Base-by-base conservation (phyloP, 1,140 invertebrate species). In the Drosophila ananassae region DNA sequence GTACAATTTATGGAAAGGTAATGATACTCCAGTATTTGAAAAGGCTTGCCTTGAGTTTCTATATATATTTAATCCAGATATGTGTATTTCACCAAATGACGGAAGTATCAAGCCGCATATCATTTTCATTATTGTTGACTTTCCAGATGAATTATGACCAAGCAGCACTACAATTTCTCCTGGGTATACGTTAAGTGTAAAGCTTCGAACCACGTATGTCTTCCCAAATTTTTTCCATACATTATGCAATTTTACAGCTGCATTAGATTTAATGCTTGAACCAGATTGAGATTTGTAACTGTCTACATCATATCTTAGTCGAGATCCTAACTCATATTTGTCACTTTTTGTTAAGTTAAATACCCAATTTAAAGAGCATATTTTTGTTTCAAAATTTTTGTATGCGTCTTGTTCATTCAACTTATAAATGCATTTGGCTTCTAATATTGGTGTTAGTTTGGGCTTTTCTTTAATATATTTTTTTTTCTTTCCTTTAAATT, bases 81-180 rank as follows among this genome's bases (percentile, higher is more conserved):
- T 17, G 1, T 6, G 17, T 13, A 85, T 57, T 0, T 41, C 13
- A 10, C 82, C 82, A 3, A 7, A 5, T 2, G 48, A 50, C 0
- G 82, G 61, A 8, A 4, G 0, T 8, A 5, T 13, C 0, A 13
- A 0, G 1, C 82, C 82, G 13, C 51, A 55, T 0, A 58, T 2
- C 73, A 85, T 77, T 10, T 62, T 55, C 2, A 85, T 24, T 0
- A 85, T 25, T 0, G 82, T 63, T 1, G 55, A 53, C 22, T 85
- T 85, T 1, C 82, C 82, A 0, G 77, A 67, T 0, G 69, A 32
- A 48, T 85, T 85, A 9, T 68, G 61, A 0, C 82, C 82, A 3
- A 87, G 46, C 0, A 85, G 37, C 0, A 62, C 82, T 0, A 87
- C 30, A 3, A 80, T 17, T 12, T 85, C 82, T 9, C 76, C 72